Evolutionary conservation across 64 coral and sea anemone genomes (phyloP).

Genomic region (Pachyseris speciosa): DNA sequence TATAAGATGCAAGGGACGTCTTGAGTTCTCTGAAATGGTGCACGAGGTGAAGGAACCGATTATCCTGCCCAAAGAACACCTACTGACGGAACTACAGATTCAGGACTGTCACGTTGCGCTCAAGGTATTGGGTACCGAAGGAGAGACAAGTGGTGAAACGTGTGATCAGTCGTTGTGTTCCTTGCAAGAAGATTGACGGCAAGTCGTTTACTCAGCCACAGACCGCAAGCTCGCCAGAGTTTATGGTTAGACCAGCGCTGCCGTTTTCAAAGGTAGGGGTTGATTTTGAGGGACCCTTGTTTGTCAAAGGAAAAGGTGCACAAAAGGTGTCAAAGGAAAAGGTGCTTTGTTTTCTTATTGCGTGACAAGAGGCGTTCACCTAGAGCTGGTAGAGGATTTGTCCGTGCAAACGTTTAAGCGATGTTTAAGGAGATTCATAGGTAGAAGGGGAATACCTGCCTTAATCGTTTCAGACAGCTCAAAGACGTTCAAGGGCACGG

Average conservation of each 20-base stretch:
- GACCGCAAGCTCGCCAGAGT: conserved; percentile 27
- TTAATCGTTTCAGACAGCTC: conserved; percentile 36
- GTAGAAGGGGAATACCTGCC: neutral
- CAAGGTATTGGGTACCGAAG: conserved; percentile 35
- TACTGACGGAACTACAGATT: conserved; percentile 38
- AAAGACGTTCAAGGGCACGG: conserved; percentile 25
- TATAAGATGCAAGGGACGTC: conserved; percentile 29
- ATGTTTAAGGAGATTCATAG: neutral
- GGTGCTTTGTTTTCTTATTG: conserved; percentile 61
- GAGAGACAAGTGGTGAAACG: conserved; percentile 43
- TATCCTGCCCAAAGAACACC: conserved; percentile 56
- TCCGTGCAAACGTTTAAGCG: neutral
- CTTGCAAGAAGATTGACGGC: neutral
- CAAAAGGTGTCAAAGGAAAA: neutral
- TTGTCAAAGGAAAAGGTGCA: neutral
- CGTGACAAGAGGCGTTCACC: conserved; percentile 29
- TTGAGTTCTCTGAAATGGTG: conserved; percentile 11
- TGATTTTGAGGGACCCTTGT: conserved; percentile 80
- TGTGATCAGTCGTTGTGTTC: conserved; percentile 1
- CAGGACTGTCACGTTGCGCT: conserved; percentile 56
- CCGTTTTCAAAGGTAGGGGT: conserved; percentile 52
- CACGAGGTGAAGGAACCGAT: conserved; percentile 27
- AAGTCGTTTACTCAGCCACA: conserved; percentile 3
- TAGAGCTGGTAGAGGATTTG: conserved; percentile 33
- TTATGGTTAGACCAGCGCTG: neutral